Conservation (phyloP, 2,113 vertebrate species). For the Microcebus murinus region DNA sequence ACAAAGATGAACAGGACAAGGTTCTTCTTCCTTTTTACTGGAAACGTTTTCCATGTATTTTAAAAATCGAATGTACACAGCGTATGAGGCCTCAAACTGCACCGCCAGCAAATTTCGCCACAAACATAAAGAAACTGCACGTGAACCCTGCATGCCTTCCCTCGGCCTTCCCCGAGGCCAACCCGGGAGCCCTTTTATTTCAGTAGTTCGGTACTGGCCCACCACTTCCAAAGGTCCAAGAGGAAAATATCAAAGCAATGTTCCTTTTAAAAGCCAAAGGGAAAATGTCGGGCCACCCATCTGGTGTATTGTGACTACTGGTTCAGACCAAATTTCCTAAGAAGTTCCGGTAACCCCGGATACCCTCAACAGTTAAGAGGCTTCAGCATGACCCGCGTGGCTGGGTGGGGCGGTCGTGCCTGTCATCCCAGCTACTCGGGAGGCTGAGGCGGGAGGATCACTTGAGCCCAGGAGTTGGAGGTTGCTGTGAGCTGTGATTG, state of each 20-base stretch:
- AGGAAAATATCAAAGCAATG: too few relatives aligned
- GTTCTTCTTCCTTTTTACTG: neutral
- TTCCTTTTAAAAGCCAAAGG: neutral
- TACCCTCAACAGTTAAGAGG: neutral
- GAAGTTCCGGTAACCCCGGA: neutral
- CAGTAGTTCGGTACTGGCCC: neutral
- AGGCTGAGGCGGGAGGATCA: too few relatives aligned
- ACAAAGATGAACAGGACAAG: neutral
- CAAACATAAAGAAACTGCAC: neutral
- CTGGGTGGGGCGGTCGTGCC: too few relatives aligned
- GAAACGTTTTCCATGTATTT: neutral
- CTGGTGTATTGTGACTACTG: neutral
- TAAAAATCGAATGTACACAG: neutral
- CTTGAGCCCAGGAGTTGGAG: too few relatives aligned
- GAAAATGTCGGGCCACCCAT: neutral
- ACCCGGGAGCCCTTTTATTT: neutral
- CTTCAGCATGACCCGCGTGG: neutral
- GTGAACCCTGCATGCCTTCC: neutral
- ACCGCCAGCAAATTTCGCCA: neutral
- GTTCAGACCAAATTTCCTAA: neutral
- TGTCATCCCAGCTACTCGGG: too few relatives aligned
- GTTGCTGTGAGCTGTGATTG: too few relatives aligned
- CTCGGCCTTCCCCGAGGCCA: neutral
- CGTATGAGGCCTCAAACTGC: neutral
- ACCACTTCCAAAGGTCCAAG: neutral